Percentiles rank a stretch among this genome's conserved stretches.
These are phyloP conservation scores for Geotrypetes seraphini DNA, from an alignment of 2,797 vertebrate species.

Conservation along the genomic window DNA sequence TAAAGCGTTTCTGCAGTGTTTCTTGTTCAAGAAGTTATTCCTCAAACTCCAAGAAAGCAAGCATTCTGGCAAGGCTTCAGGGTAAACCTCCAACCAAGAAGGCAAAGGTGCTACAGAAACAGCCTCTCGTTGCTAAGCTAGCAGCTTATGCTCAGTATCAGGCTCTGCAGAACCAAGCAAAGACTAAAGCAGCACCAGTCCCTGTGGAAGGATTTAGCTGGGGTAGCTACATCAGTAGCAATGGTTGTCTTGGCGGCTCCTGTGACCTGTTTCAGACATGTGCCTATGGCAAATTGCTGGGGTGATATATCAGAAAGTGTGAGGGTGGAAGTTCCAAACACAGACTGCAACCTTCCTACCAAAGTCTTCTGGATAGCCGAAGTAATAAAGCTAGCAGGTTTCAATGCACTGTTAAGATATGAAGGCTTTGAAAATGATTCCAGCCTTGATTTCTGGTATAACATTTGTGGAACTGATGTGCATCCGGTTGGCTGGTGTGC, in stretches of 20 bases:
- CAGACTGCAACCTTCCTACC: slow-evolving; percentile 78
- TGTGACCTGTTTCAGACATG: slow-evolving; percentile 90
- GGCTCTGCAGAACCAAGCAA: slow-evolving; percentile 91
- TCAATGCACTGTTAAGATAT: no score
- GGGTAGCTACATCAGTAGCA: slow-evolving; percentile 89
- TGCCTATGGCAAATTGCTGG: slow-evolving; percentile 89
- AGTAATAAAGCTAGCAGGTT: no score
- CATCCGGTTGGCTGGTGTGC: no score
- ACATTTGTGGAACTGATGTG: no score
- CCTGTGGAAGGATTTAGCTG: slow-evolving; percentile 85
- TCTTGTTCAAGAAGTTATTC: slow-evolving; percentile 97
- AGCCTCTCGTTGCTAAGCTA: slow-evolving; percentile 94
- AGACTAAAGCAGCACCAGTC: slow-evolving; percentile 83
- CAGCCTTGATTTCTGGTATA: no score
- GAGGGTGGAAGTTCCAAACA: slow-evolving; percentile 84
- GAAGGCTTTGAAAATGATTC: no score
- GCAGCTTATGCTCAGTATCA: slow-evolving; percentile 97
- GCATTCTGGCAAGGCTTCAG: slow-evolving; percentile 98
- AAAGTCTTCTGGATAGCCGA: no score
- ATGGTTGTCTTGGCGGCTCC: slow-evolving; percentile 83
- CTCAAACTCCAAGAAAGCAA: slow-evolving; percentile 98
- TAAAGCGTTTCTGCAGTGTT: slow-evolving; percentile 97
- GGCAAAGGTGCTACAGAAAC: slow-evolving; percentile 97
- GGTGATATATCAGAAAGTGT: slow-evolving; percentile 83
- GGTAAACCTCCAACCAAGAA: slow-evolving; percentile 98